These are phyloP conservation scores for Spinus pinus DNA, from an alignment of 2,797 vertebrate species.

Conservation along the genomic window DNA sequence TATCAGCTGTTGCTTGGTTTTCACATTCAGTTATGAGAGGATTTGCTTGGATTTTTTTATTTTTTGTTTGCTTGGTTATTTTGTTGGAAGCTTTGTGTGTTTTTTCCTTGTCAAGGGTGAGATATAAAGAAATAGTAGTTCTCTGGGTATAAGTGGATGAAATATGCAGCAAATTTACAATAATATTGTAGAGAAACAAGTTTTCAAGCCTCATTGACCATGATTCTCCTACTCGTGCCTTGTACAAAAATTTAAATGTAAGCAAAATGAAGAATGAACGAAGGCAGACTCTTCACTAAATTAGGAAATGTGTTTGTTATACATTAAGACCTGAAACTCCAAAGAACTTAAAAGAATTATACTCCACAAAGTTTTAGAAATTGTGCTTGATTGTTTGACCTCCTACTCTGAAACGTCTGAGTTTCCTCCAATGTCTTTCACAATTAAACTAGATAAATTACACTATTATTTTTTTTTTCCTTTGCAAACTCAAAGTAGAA, in stretches of 20 bases:
- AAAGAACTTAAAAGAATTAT: background rate
- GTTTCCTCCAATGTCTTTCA: background rate
- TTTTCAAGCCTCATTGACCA: background rate
- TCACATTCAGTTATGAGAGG: background rate
- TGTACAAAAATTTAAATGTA: background rate
- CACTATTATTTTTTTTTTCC: background rate
- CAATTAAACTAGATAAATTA: background rate
- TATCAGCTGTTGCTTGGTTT: background rate
- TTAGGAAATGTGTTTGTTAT: background rate
- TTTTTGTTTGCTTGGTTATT: background rate
- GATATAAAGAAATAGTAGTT: background rate
- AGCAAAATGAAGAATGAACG: background rate
- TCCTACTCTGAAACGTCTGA: background rate
- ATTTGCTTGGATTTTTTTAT: background rate
- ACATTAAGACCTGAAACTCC: background rate
- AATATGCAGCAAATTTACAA: background rate
- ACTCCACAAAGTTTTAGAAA: background rate
- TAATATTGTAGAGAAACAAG: background rate
- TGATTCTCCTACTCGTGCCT: background rate
- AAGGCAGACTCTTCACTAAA: background rate
- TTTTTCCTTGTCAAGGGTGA: background rate
- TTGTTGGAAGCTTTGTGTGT: background rate
- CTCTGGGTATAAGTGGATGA: background rate
- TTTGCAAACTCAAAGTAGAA: background rate
- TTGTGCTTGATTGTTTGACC: rapidly evolving